A percentile compares a stretch with the other conserved stretches of the same genome.
Conservation (phyloP, 2,113 vertebrate genomes). For the Myiopsitta monachus region DNA sequence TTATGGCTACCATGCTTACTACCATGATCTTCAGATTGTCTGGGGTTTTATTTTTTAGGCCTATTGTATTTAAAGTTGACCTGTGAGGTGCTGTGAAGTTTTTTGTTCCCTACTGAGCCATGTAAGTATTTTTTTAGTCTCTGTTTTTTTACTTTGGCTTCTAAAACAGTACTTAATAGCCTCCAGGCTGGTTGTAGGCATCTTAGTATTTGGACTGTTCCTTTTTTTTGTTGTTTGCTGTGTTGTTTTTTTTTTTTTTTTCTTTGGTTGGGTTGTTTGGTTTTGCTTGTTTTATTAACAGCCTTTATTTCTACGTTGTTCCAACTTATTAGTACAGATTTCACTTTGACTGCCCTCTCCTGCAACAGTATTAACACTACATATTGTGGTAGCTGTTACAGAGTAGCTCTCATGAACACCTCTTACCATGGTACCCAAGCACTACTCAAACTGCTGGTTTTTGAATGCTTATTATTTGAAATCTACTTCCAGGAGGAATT, state of each 20-base stretch:
- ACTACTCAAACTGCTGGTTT: not conserved
- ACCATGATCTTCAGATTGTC: not conserved
- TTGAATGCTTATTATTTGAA: not conserved
- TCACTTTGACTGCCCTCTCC: not conserved
- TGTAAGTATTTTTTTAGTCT: not conserved
- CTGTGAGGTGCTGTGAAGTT: not conserved
- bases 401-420: not conserved
- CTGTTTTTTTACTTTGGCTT: not conserved
- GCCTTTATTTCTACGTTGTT: not conserved
- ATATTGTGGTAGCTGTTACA: not conserved
- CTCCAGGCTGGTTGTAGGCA: not conserved
- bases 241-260: not conserved
- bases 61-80: not conserved
- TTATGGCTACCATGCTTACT: not conserved
- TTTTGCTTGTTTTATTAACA: not conserved
- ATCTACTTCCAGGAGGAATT: not conserved
- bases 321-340: not conserved
- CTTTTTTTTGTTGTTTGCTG: not conserved
- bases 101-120: not conserved
- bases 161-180: not conserved
- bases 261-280: not conserved
- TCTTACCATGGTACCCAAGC: not conserved
- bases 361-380: not conserved
- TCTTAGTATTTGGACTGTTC: not conserved
- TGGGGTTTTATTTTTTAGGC: not conserved